These are phyloP conservation scores for Troides aeacus DNA, from an alignment of 2,888 invertebrate genomes.

Conservation along the genomic window DNA sequence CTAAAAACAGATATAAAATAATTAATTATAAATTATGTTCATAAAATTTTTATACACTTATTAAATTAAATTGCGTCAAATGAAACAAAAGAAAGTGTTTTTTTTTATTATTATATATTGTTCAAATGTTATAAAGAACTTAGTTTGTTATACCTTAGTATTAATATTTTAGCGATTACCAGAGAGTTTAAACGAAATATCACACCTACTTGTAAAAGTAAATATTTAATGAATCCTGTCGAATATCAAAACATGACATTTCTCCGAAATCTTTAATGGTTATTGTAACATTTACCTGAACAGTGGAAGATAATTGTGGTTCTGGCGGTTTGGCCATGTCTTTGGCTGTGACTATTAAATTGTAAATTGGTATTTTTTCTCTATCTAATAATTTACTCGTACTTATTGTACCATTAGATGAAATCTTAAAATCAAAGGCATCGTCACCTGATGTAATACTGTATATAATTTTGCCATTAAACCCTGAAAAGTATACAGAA, in stretches of 20 bases:
- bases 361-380: constrained; percentile 90
- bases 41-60: not conserved
- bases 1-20: not conserved
- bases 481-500: constrained; percentile 79
- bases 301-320: constrained; percentile 89
- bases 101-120: no score
- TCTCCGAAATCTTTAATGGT: constrained; percentile 5
- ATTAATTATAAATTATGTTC: constrained; percentile 29
- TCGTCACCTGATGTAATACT: constrained; percentile 91
- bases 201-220: constrained; percentile 51
- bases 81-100: not conserved
- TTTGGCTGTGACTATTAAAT: constrained; percentile 90
- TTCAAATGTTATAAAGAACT: not conserved
- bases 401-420: constrained; percentile 90
- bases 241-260: constrained; percentile 11
- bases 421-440: constrained; percentile 87
- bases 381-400: constrained; percentile 89
- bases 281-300: constrained; percentile 81
- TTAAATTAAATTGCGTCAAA: constrained; percentile 14
- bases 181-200: constrained; percentile 49
- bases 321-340: constrained; percentile 89
- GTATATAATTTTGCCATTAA: constrained; percentile 91
- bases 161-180: constrained; percentile 40
- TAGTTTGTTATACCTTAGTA: constrained; percentile 16
- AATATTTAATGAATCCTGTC: constrained; percentile 38